Percentiles rank a stretch among this genome's conserved stretches.
These are phyloP conservation scores for Himalopsyche anomala DNA, from an alignment of 2,888 invertebrate species.

Conservation along the genomic window DNA sequence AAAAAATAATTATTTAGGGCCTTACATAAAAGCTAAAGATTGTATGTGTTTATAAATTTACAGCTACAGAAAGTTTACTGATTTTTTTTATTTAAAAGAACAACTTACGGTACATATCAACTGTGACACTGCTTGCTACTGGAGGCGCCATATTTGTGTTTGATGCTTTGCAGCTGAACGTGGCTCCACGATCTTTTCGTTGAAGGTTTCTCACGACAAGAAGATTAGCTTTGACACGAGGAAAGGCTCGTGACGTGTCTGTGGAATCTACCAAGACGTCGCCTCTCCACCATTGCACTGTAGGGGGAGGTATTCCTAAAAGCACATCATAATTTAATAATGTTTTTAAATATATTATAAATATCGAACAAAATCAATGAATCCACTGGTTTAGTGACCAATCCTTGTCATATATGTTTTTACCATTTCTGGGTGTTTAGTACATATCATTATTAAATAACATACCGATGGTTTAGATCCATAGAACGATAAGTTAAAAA, in stretches of 20 bases:
- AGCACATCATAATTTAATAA: not conserved
- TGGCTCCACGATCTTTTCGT: slow-evolving; percentile 84
- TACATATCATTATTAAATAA: too few relatives aligned
- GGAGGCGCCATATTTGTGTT: slow-evolving; percentile 85
- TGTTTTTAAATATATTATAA: not conserved
- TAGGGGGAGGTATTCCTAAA: slow-evolving; percentile 84
- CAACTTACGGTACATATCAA: slow-evolving; percentile 86
- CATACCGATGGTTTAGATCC: too few relatives aligned
- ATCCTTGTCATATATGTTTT: too few relatives aligned
- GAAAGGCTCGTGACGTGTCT: slow-evolving; percentile 75
- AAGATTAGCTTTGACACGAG: slow-evolving; percentile 73
- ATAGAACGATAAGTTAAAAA: too few relatives aligned
- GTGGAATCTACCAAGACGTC: slow-evolving; percentile 80
- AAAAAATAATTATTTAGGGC: too few relatives aligned
- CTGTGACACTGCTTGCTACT: slow-evolving; percentile 81
- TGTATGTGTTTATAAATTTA: too few relatives aligned
- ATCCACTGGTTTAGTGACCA: too few relatives aligned
- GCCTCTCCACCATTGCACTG: slow-evolving; percentile 87
- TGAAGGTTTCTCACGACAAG: slow-evolving; percentile 79
- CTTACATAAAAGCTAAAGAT: too few relatives aligned
- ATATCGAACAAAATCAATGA: too few relatives aligned
- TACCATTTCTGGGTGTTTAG: too few relatives aligned
- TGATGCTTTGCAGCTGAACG: slow-evolving; percentile 86
- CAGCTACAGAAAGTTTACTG: too few relatives aligned
- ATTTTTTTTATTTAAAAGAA: too few relatives aligned